Evolutionary conservation across 92 coral and sea anemone genomes (phyloP), one percentile per base, ranked within the genome.

Genomic region (Paramuricea clavata): DNA sequence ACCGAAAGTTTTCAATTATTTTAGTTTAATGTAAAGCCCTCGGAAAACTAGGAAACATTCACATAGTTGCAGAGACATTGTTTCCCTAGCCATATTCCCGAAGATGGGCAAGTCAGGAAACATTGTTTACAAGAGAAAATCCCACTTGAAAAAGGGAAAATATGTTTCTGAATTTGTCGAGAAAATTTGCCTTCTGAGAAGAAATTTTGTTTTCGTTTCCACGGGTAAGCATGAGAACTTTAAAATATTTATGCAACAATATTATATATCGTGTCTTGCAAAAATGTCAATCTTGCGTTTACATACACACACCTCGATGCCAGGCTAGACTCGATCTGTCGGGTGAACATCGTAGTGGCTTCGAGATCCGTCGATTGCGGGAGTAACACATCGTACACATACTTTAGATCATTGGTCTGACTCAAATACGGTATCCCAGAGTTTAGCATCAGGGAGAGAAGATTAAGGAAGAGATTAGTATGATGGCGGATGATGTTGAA

Each of bases 401-500:
- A 97, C 87, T 68, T 93, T 73, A 97, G 88, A 75, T 97, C 99
- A 52, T 77, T 72, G 44, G 93, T 83, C 31, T 95, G 89, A 60
- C 93, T 87, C 80, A 97, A 88, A 49, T 93, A 94, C 11, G 94
- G 59, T 35, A 97, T 97, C 23, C 99, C 99, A 10, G 99, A 97
- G 86, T 97, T 97, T 57, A 97, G 88, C 99, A 97, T 97, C 61
- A 97, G 90, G 3, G 98, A 94, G 39, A 97, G 65, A 26, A 97
- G 78, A 71, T 94, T 97, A 30, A 97, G 89, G 54, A 97, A 91
- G 83, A 97, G 76, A 83, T 92, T 94, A 49, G 98, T 92, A 50
- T 97, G 99, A 52, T 94, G 94, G 19, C 99, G 97, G 34, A 97
- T 94, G 83, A 94, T 86, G 67, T 97, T 97, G 81, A 97, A 97